Conservation (phyloP, 1,140 invertebrate species). For the Oreohelix idahoensis region DNA sequence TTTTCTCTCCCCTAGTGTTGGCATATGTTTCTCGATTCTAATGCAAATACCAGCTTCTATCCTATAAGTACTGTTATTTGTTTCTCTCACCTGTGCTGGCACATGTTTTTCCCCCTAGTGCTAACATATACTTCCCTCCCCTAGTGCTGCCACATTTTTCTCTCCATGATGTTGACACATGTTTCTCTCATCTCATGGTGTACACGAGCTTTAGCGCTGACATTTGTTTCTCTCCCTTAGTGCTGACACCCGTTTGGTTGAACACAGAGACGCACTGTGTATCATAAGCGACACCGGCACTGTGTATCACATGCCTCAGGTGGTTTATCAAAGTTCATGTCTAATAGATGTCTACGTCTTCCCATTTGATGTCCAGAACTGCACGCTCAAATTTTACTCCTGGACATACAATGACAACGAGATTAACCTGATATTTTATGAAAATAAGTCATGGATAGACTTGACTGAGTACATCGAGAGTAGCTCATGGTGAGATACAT, state of each 20-base stretch:
- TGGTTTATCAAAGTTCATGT: slow-evolving; percentile 98
- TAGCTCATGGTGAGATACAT: slow-evolving; percentile 66
- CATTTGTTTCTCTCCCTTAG: too few relatives aligned
- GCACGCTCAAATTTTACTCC: slow-evolving; percentile 68
- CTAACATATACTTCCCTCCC: too few relatives aligned
- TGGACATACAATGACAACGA: slow-evolving; percentile 70
- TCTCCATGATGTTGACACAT: too few relatives aligned
- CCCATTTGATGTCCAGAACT: slow-evolving; percentile 70
- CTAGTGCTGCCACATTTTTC: too few relatives aligned
- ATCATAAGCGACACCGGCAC: slow-evolving; percentile 85
- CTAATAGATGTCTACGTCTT: slow-evolving; percentile 76
- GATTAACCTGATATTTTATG: slow-evolving; percentile 74
- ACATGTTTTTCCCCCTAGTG: too few relatives aligned
- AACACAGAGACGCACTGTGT: slow-evolving; percentile 65
- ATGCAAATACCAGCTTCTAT: too few relatives aligned
- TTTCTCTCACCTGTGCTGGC: too few relatives aligned
- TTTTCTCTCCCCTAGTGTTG: too few relatives aligned
- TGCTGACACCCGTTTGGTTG: slow-evolving; percentile 67
- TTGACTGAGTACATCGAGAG: slow-evolving; percentile 69
- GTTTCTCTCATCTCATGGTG: too few relatives aligned
- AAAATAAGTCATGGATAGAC: slow-evolving; percentile 52
- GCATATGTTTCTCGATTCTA: too few relatives aligned
- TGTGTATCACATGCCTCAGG: slow-evolving; percentile 96
- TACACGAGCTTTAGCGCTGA: too few relatives aligned
- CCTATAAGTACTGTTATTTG: too few relatives aligned